Conservation (phyloP, 2,797 vertebrate genomes). For the Pseudopleuronectes americanus region DNA sequence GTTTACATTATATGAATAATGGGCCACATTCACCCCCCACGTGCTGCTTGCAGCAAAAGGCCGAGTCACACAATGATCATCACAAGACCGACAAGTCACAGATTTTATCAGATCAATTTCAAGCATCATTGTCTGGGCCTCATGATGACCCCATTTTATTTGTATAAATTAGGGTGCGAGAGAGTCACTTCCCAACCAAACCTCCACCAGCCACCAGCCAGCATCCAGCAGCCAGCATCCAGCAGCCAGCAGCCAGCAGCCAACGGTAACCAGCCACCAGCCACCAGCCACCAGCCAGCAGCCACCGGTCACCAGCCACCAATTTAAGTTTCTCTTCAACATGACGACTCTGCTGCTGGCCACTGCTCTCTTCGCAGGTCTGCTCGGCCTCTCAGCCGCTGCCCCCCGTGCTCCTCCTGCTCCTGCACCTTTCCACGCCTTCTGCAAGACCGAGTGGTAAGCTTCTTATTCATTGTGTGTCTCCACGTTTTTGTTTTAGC, state of each 20-base stretch:
- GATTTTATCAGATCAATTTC: slow-evolving; percentile 24
- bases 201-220: too few relatives aligned
- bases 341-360: slow-evolving; percentile 55
- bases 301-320: too few relatives aligned
- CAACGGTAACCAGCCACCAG: too few relatives aligned
- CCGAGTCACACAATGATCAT: slow-evolving; percentile 10
- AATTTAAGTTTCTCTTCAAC: background rate
- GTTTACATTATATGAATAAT: too few relatives aligned
- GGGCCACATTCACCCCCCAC: too few relatives aligned
- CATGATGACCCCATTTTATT: slow-evolving; percentile 8
- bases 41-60: background rate
- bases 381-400: slow-evolving; percentile 16
- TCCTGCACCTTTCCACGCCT: slow-evolving; percentile 37
- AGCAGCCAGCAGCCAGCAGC: too few relatives aligned
- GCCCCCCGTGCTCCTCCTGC: slow-evolving; percentile 1
- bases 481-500: background rate
- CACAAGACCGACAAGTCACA: slow-evolving; percentile 29
- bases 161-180: slow-evolving; percentile 26
- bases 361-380: slow-evolving; percentile 42
- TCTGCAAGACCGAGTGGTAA: slow-evolving; percentile 53
- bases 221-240: too few relatives aligned
- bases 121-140: slow-evolving; percentile 11
- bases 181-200: too few relatives aligned
- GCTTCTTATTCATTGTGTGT: background rate
- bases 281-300: too few relatives aligned